Conservation (phyloP, 2,113 vertebrate genomes). For the Mesocricetus auratus region DNA sequence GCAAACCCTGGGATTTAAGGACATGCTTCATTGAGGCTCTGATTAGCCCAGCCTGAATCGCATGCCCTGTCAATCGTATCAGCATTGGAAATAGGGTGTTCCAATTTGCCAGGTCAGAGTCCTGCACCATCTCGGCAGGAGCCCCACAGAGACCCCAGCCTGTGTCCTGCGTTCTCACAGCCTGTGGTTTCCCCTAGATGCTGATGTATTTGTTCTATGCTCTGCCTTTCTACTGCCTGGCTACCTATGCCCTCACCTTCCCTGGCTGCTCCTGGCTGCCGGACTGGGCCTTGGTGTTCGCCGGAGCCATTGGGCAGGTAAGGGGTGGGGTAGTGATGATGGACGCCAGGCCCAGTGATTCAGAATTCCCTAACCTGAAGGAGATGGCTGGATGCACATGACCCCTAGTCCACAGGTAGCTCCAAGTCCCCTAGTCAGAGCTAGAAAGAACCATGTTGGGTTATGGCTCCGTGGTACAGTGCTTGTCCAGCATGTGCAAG, state of each 20-base stretch:
- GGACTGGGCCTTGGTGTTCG: conserved; percentile 91
- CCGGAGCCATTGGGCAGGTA: conserved; percentile 94
- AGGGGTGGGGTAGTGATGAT: neutral
- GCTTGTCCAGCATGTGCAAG: neutral
- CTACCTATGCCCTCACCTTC: conserved; percentile 89
- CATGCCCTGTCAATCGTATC: neutral
- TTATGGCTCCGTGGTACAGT: neutral
- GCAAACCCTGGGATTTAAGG: neutral
- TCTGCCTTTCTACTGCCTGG: conserved; percentile 90
- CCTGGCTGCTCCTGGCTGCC: conserved; percentile 94
- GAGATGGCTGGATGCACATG: neutral
- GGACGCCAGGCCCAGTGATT: neutral
- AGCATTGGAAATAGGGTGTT: neutral
- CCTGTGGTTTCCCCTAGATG: conserved; percentile 87
- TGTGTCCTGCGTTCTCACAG: neutral
- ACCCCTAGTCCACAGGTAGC: neutral
- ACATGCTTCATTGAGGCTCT: neutral
- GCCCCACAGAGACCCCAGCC: too few relatives aligned
- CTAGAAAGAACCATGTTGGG: neutral
- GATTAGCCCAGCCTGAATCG: neutral
- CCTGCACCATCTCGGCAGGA: neutral
- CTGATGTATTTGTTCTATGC: conserved; percentile 92
- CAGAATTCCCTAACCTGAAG: neutral
- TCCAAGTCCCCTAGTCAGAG: neutral
- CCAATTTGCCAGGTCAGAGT: neutral